phyloP scores from a whole-genome alignment of 2,797 vertebrate species.

The Gambusia yucatana region DNA sequence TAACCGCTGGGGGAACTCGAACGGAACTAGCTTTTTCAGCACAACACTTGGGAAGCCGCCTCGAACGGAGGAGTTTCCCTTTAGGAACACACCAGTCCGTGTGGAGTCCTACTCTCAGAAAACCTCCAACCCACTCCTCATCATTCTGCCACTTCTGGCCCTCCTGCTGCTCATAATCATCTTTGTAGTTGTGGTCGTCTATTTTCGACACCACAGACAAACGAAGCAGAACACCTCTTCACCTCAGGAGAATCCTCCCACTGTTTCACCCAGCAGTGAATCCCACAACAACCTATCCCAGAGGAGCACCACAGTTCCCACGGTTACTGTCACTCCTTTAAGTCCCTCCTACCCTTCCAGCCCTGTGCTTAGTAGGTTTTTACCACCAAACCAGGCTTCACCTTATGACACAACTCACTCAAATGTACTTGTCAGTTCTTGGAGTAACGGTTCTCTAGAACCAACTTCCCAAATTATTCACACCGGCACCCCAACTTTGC shows the following conservation, averaged over 20 bases:
- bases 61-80: conserved; percentile 61
- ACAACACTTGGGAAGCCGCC: conserved; percentile 71
- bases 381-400: conserved; percentile 46
- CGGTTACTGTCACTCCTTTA: conserved; percentile 87
- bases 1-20: conserved; percentile 79
- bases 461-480: conserved; percentile 80
- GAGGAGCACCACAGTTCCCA: conserved; percentile 79
- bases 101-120: conserved; percentile 76
- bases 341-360: conserved; percentile 66
- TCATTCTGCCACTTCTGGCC: conserved; percentile 81
- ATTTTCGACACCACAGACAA: conserved; percentile 78
- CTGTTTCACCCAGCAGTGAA: conserved; percentile 37
- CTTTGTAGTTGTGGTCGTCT: conserved; percentile 76
- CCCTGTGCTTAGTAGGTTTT: conserved; percentile 54
- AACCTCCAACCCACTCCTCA: conserved; percentile 75
- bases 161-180: conserved; percentile 82
- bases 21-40: conserved; percentile 63
- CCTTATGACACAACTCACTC: conserved; percentile 53
- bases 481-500: conserved; percentile 84
- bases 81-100: conserved; percentile 68
- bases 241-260: conserved; percentile 48
- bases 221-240: conserved; percentile 71
- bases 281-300: conserved; percentile 69
- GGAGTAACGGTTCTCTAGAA: conserved; percentile 80
- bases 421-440: conserved; percentile 72